Conservation (phyloP, 2,797 vertebrate genomes). For the Mionectes olivaceus region DNA sequence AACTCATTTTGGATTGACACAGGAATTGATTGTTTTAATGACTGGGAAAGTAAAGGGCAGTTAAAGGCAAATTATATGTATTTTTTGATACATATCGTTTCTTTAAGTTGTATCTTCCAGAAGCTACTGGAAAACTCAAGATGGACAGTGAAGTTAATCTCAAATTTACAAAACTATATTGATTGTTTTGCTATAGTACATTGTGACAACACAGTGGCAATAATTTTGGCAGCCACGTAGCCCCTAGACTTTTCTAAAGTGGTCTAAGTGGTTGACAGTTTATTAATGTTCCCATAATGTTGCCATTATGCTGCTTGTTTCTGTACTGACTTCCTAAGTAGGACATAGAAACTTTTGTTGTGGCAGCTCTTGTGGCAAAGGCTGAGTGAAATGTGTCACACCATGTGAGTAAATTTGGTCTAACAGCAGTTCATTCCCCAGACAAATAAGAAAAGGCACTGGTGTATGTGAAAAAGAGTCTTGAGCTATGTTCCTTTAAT, state of each 20-base stretch:
- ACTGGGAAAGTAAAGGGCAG: background rate
- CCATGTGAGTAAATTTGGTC: conserved; percentile 23
- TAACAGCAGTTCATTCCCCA: background rate
- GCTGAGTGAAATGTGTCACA: conserved; percentile 22
- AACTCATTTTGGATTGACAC: background rate
- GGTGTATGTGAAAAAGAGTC: background rate
- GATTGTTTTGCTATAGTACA: background rate
- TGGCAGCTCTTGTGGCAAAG: background rate
- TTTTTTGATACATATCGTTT: background rate
- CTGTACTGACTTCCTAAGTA: background rate
- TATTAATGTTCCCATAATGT: background rate
- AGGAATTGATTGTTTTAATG: conserved; percentile 33
- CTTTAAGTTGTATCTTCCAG: background rate
- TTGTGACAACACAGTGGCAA: background rate
- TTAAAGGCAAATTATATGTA: background rate
- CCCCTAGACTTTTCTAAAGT: background rate
- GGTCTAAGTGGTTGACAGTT: background rate
- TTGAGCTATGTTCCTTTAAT: background rate
- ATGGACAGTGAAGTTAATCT: background rate
- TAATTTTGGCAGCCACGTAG: background rate
- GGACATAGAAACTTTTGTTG: background rate
- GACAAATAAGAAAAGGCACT: conserved; percentile 34
- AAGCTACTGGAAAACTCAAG: background rate
- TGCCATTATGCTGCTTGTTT: background rate
- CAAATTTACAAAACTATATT: background rate